A percentile compares a stretch with the other conserved stretches of the same genome.
These are phyloP conservation scores for Rhipidura dahli DNA, from an alignment of 2,113 vertebrate genomes.

Conservation along the genomic window DNA sequence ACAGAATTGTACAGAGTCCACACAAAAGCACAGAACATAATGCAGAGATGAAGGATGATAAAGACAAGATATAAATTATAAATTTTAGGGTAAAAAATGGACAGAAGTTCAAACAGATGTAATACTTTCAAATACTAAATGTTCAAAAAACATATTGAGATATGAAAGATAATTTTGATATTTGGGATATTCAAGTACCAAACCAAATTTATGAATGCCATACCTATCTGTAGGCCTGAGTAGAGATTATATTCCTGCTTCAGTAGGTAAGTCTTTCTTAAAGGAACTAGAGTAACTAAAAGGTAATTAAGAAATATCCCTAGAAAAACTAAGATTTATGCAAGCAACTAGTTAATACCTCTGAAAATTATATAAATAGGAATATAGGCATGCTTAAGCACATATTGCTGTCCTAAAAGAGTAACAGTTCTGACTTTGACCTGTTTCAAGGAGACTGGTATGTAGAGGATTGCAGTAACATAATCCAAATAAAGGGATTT, in stretches of 20 bases:
- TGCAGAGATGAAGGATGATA: background rate
- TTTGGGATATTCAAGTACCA: background rate
- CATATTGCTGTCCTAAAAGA: background rate
- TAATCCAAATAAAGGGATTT: background rate
- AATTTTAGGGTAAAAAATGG: background rate
- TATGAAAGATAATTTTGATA: background rate
- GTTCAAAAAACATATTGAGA: background rate
- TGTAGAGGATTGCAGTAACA: background rate
- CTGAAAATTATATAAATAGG: background rate
- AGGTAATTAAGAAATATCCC: background rate
- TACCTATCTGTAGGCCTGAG: background rate
- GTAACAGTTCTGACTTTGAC: background rate
- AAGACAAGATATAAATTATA: background rate
- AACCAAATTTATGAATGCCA: background rate
- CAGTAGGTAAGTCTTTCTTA: background rate
- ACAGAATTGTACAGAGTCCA: background rate
- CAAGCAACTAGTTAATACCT: background rate
- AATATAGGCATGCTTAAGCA: background rate
- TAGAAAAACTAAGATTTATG: background rate
- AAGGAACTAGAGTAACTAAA: background rate
- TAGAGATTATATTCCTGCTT: background rate
- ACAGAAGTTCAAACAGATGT: background rate
- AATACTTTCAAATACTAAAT: background rate
- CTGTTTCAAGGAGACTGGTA: background rate
- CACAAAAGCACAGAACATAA: background rate